These are phyloP conservation scores for Pseudomyrmex flavicornis DNA, from an alignment of 1,140 invertebrate species.

Conservation along the genomic window DNA sequence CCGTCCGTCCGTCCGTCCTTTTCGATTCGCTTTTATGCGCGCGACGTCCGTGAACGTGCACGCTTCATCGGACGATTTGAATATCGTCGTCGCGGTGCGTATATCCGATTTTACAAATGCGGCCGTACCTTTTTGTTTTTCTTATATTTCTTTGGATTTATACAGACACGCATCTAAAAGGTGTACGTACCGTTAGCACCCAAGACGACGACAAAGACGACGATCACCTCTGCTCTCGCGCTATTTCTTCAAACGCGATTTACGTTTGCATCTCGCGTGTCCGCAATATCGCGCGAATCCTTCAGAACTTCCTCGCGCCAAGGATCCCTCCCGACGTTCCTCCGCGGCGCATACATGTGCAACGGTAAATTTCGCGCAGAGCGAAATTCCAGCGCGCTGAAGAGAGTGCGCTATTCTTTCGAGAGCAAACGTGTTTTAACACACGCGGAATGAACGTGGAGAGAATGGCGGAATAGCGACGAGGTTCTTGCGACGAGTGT, in stretches of 20 bases:
- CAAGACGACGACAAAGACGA: slow-evolving; percentile 34
- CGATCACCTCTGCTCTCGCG: slow-evolving; percentile 33
- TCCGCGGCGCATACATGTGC: not conserved
- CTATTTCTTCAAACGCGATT: slow-evolving; percentile 49
- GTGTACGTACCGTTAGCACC: slow-evolving; percentile 62
- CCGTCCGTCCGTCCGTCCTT: not conserved
- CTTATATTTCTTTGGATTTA: not conserved
- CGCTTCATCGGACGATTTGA: slow-evolving; percentile 14
- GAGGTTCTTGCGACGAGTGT: not conserved
- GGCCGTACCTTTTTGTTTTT: slow-evolving; percentile 8
- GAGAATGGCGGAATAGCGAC: not conserved
- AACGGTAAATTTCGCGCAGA: slow-evolving; percentile 50
- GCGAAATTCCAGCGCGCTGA: slow-evolving; percentile 39
- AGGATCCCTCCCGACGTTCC: slow-evolving; percentile 26
- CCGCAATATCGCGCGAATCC: slow-evolving; percentile 43
- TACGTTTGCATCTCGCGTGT: slow-evolving; percentile 40
- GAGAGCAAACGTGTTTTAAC: not conserved
- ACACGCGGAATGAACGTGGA: slow-evolving; percentile 34
- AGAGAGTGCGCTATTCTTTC: slow-evolving; percentile 37
- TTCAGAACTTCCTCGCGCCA: slow-evolving; percentile 38
- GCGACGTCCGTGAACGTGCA: slow-evolving; percentile 21
- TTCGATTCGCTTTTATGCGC: slow-evolving; percentile 26
- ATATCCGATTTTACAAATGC: slow-evolving; percentile 48
- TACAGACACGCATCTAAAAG: slow-evolving; percentile 44
- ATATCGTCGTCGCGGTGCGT: slow-evolving; percentile 31